Conservation (phyloP, 2,113 vertebrate species). For the Brienomyrus brachyistius region DNA sequence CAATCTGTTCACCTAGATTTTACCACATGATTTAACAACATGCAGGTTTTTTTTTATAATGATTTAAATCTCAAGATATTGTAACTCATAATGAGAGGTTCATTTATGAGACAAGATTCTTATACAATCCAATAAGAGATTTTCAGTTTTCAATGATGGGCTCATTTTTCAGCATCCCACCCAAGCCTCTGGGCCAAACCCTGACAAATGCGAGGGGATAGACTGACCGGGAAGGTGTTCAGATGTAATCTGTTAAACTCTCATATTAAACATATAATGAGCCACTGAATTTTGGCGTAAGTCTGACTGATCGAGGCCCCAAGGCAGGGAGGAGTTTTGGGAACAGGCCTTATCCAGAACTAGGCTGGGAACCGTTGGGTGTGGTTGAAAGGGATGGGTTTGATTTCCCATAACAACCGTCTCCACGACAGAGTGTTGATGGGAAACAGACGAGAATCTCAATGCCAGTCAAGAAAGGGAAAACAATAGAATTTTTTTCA, state of each 20-base stretch:
- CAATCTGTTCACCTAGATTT: neutral
- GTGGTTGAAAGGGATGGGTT: slow-evolving; percentile 2
- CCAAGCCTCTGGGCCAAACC: neutral
- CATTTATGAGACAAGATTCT: neutral
- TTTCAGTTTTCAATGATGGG: neutral
- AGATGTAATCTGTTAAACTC: neutral
- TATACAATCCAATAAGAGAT: neutral
- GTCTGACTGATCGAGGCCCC: neutral
- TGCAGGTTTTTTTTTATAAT: neutral
- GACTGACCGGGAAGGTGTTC: neutral
- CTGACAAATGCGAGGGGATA: neutral
- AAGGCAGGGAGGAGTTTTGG: neutral
- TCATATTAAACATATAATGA: neutral
- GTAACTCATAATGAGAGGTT: neutral
- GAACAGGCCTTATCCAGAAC: neutral
- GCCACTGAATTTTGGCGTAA: neutral
- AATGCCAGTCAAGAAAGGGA: neutral
- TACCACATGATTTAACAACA: neutral
- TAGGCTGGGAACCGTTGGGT: neutral
- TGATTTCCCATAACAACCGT: slow-evolving; percentile 25
- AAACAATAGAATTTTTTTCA: neutral
- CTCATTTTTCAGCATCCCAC: neutral
- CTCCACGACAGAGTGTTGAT: neutral
- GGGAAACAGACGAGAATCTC: slow-evolving; percentile 1
- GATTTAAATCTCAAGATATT: neutral